Conservation (phyloP, 1,140 invertebrate species). For the Ceratina australensis region DNA sequence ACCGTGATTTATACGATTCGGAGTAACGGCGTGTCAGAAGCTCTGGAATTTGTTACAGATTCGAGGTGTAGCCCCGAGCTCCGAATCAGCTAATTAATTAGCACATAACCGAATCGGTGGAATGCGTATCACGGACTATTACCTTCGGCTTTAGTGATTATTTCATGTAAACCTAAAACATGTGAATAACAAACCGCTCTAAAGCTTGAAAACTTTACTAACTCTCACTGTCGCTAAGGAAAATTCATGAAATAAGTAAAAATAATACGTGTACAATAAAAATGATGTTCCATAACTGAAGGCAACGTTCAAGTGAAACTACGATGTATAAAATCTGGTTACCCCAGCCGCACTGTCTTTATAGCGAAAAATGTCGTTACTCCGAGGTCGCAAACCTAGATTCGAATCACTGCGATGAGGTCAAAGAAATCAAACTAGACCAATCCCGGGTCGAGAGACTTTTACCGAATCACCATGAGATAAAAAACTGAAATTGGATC, state of each 20-base stretch:
- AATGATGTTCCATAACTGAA: neutral
- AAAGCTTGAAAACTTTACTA: neutral
- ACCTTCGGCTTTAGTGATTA: too few relatives aligned
- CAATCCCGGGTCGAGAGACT: neutral
- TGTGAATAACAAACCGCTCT: neutral
- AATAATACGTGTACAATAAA: neutral
- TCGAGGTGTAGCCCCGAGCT: constrained; percentile 24
- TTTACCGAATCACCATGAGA: neutral
- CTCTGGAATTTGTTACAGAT: constrained; percentile 48
- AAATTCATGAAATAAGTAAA: too few relatives aligned
- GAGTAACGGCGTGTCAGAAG: constrained; percentile 41
- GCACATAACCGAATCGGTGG: constrained; percentile 18
- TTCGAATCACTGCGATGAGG: neutral
- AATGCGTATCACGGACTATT: constrained; percentile 10
- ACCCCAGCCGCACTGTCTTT: neutral
- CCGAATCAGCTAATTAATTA: constrained; percentile 54
- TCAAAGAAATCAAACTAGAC: neutral
- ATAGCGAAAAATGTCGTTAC: neutral
- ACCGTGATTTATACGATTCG: constrained; percentile 49
- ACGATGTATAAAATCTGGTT: neutral
- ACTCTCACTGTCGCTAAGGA: too few relatives aligned
- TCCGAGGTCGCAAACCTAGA: neutral
- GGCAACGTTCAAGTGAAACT: neutral
- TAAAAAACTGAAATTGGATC: neutral
- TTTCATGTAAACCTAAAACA: too few relatives aligned